Conservation (phyloP, 2,888 invertebrate genomes). For the Lepidocyrtinus sp. region DNA sequence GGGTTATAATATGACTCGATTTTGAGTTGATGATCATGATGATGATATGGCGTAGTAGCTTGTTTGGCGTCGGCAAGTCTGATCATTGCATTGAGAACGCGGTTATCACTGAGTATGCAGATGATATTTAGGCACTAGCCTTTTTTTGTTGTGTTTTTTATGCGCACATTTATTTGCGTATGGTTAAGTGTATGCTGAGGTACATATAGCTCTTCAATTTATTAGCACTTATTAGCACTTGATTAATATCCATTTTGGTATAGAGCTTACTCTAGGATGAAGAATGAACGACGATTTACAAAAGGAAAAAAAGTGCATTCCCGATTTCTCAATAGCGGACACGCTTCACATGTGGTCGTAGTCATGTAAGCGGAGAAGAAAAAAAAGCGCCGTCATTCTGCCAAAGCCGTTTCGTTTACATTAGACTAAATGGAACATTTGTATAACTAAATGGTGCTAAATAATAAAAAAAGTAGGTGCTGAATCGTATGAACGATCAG, state of each 20-base stretch:
- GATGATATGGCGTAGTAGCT: slow-evolving; percentile 18
- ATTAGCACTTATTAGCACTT: slow-evolving; percentile 57
- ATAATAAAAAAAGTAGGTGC: neutral
- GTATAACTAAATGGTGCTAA: slow-evolving; percentile 44
- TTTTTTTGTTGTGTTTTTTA: neutral
- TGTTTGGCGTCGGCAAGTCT: slow-evolving; percentile 51
- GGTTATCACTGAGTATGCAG: neutral
- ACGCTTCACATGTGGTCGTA: slow-evolving; percentile 51
- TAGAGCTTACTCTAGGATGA: neutral
- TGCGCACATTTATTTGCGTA: neutral
- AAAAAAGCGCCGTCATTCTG: slow-evolving; percentile 5
- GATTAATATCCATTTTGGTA: slow-evolving; percentile 37
- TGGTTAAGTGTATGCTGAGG: slow-evolving; percentile 42
- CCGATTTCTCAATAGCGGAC: slow-evolving; percentile 13
- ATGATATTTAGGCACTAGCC: neutral
- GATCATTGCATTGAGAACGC: slow-evolving; percentile 13
- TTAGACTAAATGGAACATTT: slow-evolving; percentile 28
- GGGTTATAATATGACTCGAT: slow-evolving; percentile 21
- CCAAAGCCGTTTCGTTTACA: slow-evolving; percentile 25
- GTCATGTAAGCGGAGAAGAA: slow-evolving; percentile 21
- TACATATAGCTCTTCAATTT: slow-evolving; percentile 35
- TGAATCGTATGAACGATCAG: slow-evolving; percentile 12
- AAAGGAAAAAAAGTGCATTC: slow-evolving; percentile 21
- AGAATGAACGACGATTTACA: neutral
- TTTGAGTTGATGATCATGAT: slow-evolving; percentile 1